These are phyloP conservation scores for Nasonia longicornis DNA, from an alignment of 1,140 invertebrate species.

Conservation along the genomic window DNA sequence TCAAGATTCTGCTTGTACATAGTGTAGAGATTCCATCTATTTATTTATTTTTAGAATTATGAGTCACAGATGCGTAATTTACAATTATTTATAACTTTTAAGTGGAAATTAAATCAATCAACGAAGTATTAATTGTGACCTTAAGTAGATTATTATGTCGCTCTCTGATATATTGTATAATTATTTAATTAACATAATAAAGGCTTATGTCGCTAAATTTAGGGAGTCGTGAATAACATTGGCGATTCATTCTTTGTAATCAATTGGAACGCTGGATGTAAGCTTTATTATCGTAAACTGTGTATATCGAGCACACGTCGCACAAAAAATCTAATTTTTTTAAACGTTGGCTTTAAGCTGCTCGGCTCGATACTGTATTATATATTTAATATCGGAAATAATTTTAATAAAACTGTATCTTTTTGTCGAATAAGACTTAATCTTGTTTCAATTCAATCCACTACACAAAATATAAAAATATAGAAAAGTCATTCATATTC, in stretches of 20 bases:
- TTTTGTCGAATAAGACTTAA: conserved; percentile 15
- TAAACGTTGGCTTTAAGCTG: conserved; percentile 22
- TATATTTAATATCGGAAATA: conserved; percentile 32
- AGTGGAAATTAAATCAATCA: neutral
- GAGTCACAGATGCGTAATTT: neutral
- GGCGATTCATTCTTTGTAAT: neutral
- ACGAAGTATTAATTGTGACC: conserved; percentile 30
- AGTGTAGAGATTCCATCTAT: conserved; percentile 5
- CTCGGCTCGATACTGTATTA: conserved; percentile 27
- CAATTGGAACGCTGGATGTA: neutral
- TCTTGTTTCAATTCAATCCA: conserved; percentile 11
- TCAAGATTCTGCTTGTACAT: neutral
- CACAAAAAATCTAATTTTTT: conserved; percentile 26
- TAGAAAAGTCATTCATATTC: too few relatives aligned
- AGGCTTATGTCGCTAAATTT: neutral
- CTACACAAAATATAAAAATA: neutral
- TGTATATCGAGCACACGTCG: conserved; percentile 3
- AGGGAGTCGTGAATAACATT: neutral
- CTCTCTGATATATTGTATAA: neutral
- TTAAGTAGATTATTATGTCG: neutral
- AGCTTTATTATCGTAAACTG: conserved; percentile 3
- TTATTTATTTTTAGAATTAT: conserved; percentile 20
- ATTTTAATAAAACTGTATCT: conserved; percentile 44
- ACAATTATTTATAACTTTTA: conserved; percentile 20
- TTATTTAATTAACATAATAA: neutral